Percentiles rank a stretch among this genome's conserved stretches.
These are phyloP conservation scores for Diaphora mendica DNA, from an alignment of 2,888 invertebrate species.

Conservation along the genomic window DNA sequence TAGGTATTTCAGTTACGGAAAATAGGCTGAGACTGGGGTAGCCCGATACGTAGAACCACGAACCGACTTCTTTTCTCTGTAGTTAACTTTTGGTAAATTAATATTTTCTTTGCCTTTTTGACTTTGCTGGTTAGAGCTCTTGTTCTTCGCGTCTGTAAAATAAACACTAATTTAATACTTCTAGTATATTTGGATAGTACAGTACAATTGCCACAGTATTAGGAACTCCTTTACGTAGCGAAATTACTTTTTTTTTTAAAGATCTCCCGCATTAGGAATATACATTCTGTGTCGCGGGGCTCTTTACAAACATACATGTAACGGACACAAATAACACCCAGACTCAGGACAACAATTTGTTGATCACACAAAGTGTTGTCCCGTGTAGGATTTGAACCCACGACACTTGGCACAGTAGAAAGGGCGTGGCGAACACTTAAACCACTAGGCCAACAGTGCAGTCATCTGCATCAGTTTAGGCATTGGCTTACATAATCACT, in stretches of 20 bases:
- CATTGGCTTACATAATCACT: no score
- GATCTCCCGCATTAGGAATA: no score
- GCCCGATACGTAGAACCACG: slow-evolving; percentile 70
- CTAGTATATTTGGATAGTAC: not conserved
- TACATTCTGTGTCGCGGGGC: no score
- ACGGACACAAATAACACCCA: no score
- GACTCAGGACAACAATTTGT: no score
- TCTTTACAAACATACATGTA: no score
- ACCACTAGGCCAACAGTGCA: no score
- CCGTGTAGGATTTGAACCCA: no score
- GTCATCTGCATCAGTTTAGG: not conserved
- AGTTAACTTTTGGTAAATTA: slow-evolving; percentile 77
- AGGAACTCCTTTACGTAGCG: not conserved
- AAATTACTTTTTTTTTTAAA: no score
- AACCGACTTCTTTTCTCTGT: slow-evolving; percentile 77
- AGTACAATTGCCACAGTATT: not conserved
- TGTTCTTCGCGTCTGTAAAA: slow-evolving; percentile 56
- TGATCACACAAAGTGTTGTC: no score
- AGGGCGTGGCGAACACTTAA: no score
- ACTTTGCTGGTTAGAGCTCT: slow-evolving; percentile 43
- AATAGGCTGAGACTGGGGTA: slow-evolving; percentile 83
- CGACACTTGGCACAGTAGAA: no score
- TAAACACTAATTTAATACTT: not conserved
- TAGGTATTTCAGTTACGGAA: slow-evolving; percentile 55
- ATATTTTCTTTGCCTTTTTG: slow-evolving; percentile 77